Conservation (phyloP, 2,797 vertebrate genomes). For the Decapterus maruadsi region DNA sequence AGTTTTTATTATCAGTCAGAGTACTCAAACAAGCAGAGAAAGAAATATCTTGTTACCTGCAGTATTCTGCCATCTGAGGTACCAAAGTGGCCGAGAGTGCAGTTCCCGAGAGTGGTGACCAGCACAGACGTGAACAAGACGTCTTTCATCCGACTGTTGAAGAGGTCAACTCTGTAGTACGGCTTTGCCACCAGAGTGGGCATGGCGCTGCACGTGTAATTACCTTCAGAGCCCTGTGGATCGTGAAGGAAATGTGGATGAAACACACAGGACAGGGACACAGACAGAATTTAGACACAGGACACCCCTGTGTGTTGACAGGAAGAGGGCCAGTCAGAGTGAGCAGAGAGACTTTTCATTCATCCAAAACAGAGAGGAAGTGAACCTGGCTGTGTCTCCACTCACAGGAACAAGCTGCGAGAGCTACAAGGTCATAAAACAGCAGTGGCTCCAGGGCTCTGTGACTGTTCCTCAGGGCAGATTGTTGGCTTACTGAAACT, state of each 20-base stretch:
- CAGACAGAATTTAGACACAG: background rate
- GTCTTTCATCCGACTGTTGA: slow-evolving; percentile 87
- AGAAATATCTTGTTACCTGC: slow-evolving; percentile 84
- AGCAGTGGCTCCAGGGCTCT: slow-evolving; percentile 35
- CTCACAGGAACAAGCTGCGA: slow-evolving; percentile 38
- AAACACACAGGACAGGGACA: slow-evolving; percentile 23
- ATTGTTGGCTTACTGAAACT: slow-evolving; percentile 13
- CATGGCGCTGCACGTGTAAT: slow-evolving; percentile 84
- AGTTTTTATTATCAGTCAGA: background rate
- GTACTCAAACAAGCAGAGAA: background rate
- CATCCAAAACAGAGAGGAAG: slow-evolving; percentile 52
- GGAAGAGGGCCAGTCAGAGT: background rate
- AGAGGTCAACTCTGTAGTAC: slow-evolving; percentile 88
- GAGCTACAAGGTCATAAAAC: slow-evolving; percentile 60
- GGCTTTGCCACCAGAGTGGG: slow-evolving; percentile 87
- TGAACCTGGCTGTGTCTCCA: slow-evolving; percentile 11
- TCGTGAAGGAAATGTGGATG: background rate
- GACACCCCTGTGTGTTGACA: background rate
- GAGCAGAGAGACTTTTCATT: slow-evolving; percentile 10
- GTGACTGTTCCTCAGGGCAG: slow-evolving; percentile 24
- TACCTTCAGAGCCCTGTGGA: slow-evolving; percentile 76
- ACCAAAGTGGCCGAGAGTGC: slow-evolving; percentile 93
- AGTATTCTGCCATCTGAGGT: slow-evolving; percentile 91
- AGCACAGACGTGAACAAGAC: slow-evolving; percentile 91
- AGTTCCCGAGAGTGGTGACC: slow-evolving; percentile 83